phyloP scores from a whole-genome alignment of 2,113 vertebrate genomes.

The Ploceus nigricollis region DNA sequence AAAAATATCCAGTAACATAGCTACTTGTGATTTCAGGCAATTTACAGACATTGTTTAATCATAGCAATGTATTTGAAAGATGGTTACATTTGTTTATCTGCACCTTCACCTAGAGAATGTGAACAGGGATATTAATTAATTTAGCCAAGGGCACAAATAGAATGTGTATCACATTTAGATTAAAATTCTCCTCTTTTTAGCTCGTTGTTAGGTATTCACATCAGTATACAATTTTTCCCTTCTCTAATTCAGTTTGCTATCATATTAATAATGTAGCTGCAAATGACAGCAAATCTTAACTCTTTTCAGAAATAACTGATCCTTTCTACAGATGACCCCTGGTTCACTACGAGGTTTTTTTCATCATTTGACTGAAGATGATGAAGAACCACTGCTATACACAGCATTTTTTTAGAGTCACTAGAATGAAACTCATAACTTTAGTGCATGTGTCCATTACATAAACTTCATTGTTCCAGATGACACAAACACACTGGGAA shows the following conservation, averaged over 20 bases:
- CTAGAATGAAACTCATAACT: neutral
- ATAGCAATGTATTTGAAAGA: neutral
- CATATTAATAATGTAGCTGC: neutral
- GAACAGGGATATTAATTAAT: neutral
- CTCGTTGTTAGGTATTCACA: neutral
- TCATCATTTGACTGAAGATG: neutral
- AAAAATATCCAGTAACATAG: neutral
- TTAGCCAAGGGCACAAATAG: neutral
- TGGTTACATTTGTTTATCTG: neutral
- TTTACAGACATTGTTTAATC: neutral
- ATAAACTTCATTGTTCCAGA: neutral
- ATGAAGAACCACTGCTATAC: neutral
- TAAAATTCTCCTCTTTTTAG: neutral
- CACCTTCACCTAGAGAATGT: neutral
- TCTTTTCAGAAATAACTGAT: neutral
- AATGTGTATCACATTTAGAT: neutral
- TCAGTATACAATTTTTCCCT: neutral
- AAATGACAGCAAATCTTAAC: neutral
- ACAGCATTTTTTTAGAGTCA: neutral
- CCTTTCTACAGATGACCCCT: neutral
- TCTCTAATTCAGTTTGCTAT: neutral
- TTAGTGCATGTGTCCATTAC: neutral
- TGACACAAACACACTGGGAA: neutral
- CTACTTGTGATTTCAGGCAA: neutral
- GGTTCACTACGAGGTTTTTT: neutral